Base-by-base conservation (phyloP, 2,888 invertebrate genomes). In the Toxonevra muliebris region DNA sequence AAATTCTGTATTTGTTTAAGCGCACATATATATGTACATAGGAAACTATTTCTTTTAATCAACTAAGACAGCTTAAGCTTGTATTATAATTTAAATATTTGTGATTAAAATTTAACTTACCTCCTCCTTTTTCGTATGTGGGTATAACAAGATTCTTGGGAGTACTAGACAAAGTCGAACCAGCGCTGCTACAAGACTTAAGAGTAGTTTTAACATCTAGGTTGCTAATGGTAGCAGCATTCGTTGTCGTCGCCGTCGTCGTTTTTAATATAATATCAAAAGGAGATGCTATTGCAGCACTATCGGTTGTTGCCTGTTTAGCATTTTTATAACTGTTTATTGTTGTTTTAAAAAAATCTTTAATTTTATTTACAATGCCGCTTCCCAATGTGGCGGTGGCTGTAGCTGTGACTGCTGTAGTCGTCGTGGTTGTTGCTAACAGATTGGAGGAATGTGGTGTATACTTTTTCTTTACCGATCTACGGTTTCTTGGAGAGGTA, bases 361-460 rank as follows among this genome's bases (percentile, higher is more conserved):
- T 74, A 19, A 75, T 70, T 63, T 71, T 75, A 45, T 59, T 69
- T 5, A 74, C 69, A 48, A 75, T 71, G n/a, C 72, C 69, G 41
- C 42, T 53, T 1, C 70, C 59, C 13, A 72, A 41, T 1, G 20
- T 19, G 1, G 55, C 2, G 0, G 41, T 13, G 20, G 42, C 61
- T 30, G 62, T 3, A 10, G 11, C 17, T 15, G 60, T 11, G 7
- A 42, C 17, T 17, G 53, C 58, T 5, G 15, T 45, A 12, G 30
- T 12, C 1, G 30, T 40, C 1, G 17, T 2, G n/a, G 45, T 61
- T 59, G 64, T 60, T 7, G 59, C 1, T 20, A 17, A 12, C 10
- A 40, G 12, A 41, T 5, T 17, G 15, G 43, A 42, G 8, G 11
- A 1, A 12, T 15, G 13, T 40, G 52, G 58, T 12, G 12, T 8